Evolutionary conservation across 2,113 vertebrate genomes (phyloP).

Genomic region (Progne subis): DNA sequence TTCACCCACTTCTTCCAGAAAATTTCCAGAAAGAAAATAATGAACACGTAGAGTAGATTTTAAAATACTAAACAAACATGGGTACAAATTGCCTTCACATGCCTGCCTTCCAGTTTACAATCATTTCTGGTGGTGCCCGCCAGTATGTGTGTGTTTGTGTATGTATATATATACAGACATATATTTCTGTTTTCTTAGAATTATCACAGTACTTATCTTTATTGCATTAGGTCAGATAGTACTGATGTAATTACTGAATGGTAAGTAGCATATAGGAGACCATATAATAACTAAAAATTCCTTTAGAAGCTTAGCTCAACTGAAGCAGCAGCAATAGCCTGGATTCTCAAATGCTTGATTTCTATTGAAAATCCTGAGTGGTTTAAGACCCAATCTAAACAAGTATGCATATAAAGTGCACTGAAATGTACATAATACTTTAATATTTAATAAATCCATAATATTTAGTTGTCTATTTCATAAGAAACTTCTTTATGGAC

Average conservation of each 20-base stretch:
- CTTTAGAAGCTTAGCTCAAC: neutral
- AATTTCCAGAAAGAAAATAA: neutral
- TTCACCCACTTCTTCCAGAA: neutral
- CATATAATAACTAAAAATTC: neutral
- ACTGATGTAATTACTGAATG: neutral
- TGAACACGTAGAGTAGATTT: neutral
- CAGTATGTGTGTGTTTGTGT: neutral
- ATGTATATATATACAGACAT: too few relatives aligned
- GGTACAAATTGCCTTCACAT: neutral
- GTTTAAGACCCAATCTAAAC: neutral
- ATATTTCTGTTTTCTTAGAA: neutral
- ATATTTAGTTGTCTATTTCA: neutral
- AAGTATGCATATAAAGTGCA: neutral
- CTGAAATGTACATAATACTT: neutral
- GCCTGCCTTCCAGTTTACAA: neutral
- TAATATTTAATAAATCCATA: neutral
- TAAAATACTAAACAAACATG: accelerated
- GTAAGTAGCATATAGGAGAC: neutral
- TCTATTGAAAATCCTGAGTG: neutral
- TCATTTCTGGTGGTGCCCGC: neutral
- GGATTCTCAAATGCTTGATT: neutral
- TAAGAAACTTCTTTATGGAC: neutral
- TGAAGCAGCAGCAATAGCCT: neutral
- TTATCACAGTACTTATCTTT: neutral
- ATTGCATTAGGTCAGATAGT: neutral